These are phyloP conservation scores for Lasiommata megera DNA, from an alignment of 2,888 invertebrate genomes.

Conservation along the genomic window DNA sequence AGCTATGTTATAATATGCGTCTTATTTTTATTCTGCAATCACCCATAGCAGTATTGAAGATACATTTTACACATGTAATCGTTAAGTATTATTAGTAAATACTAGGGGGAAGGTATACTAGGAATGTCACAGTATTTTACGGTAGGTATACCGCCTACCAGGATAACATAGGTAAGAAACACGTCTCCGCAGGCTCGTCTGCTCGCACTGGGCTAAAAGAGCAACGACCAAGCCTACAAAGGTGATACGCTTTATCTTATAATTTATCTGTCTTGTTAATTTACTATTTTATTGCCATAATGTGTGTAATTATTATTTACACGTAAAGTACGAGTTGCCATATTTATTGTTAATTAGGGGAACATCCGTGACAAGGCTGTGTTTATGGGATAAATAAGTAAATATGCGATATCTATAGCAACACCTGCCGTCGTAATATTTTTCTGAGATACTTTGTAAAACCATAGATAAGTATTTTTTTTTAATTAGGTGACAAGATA, in stretches of 20 bases:
- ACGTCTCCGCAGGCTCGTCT: conserved; percentile 40
- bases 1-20: no score
- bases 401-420: neutral
- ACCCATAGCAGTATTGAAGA: no score
- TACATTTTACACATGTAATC: no score
- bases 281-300: conserved; percentile 15
- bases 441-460: neutral
- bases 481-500: no score
- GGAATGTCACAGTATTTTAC: conserved; percentile 40
- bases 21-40: no score
- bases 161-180: conserved; percentile 36
- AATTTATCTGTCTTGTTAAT: conserved; percentile 18
- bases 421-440: neutral
- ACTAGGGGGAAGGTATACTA: conserved; percentile 9
- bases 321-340: conserved; percentile 2
- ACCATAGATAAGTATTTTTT: no score
- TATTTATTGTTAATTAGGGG: conserved; percentile 3
- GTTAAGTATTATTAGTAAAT: neutral
- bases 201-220: conserved; percentile 57
- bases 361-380: neutral
- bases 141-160: conserved; percentile 38
- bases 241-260: conserved; percentile 24
- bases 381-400: conserved; percentile 6
- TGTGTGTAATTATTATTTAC: conserved; percentile 8
- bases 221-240: conserved; percentile 44